Evolutionary conservation across 1,140 invertebrate species (phyloP).

Genomic region (Heliconius hermathena): DNA sequence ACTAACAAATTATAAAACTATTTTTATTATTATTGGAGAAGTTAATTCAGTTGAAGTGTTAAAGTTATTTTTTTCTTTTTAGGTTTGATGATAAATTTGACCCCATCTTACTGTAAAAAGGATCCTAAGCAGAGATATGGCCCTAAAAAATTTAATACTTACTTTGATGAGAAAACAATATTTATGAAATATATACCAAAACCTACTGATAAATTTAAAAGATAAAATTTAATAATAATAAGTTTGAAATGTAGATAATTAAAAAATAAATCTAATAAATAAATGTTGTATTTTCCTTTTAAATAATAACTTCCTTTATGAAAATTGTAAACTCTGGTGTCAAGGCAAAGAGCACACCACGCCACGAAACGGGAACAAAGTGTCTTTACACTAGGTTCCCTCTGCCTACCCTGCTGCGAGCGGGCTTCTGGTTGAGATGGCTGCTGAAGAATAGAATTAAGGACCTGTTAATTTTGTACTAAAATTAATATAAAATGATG

Average conservation of each 20-base stretch:
- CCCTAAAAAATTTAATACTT: conserved; percentile 90
- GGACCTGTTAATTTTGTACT: too few species aligned
- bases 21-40: background rate
- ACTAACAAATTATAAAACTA: background rate
- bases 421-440: too few species aligned
- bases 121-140: conserved; percentile 85
- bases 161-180: conserved; percentile 91
- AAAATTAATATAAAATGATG: too few species aligned
- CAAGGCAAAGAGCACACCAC: too few species aligned
- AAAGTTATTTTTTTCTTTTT: conserved; percentile 51
- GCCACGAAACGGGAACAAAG: too few species aligned
- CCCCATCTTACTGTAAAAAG: conserved; percentile 84
- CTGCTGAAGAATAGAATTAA: too few species aligned
- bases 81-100: conserved; percentile 89
- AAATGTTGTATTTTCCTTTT: background rate
- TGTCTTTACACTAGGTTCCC: too few species aligned
- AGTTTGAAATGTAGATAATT: background rate
- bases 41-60: too few species aligned
- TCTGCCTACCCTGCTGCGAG: too few species aligned
- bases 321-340: too few species aligned
- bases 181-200: conserved; percentile 68
- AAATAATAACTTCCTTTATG: background rate
- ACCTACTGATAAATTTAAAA: conserved; percentile 58
- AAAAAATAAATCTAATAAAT: background rate
- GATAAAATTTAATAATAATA: conserved; percentile 41